Conservation (phyloP, 2,113 vertebrate species). For the Dicerorhinus sumatrensis region DNA sequence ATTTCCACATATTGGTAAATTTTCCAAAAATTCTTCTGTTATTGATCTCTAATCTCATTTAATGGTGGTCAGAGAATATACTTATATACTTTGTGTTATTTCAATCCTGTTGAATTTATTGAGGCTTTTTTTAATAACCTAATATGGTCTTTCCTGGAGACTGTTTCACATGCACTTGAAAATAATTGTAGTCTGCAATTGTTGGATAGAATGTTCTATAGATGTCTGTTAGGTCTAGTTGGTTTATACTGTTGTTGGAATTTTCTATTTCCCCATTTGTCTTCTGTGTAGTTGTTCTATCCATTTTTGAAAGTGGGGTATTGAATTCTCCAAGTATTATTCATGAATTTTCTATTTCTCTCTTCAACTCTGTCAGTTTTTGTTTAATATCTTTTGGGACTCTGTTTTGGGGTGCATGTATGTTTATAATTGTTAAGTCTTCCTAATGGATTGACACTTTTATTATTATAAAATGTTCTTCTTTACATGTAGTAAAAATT, state of each 20-base stretch:
- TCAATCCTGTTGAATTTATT: not conserved
- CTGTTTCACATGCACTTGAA: not conserved
- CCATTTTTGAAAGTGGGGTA: not conserved
- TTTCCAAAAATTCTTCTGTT: not conserved
- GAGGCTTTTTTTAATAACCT: not conserved
- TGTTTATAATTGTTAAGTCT: not conserved
- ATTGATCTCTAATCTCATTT: not conserved
- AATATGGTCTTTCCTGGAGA: not conserved
- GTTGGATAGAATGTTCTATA: not conserved
- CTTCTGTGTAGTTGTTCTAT: not conserved
- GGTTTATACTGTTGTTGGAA: not conserved
- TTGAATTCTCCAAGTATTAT: no score
- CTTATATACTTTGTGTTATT: not conserved
- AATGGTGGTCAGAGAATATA: not conserved
- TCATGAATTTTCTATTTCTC: not conserved
- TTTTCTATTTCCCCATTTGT: not conserved
- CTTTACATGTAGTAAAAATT: not conserved
- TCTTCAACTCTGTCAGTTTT: not conserved
- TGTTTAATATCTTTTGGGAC: not conserved
- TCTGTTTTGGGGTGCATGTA: not conserved
- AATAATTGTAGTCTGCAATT: not conserved
- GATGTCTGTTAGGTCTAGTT: not conserved
- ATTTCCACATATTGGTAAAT: not conserved
- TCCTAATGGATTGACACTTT: not conserved
- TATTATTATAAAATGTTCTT: not conserved